A percentile compares a stretch with the other conserved stretches of the same genome.
Conservation (phyloP, 2,888 invertebrate species). For the Malthinus flaveolus region DNA sequence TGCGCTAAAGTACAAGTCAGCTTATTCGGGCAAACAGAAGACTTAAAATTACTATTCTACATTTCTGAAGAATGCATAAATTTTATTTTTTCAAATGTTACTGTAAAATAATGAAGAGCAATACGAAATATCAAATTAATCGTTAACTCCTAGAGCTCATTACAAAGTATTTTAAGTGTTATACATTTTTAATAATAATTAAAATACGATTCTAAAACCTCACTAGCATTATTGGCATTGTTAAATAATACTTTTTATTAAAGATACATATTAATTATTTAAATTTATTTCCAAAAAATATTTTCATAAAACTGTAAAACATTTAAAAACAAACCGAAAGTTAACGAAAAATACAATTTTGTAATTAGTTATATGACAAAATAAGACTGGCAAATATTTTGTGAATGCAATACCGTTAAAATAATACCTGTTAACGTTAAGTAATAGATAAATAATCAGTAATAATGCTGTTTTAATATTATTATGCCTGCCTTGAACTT, state of each 20-base stretch:
- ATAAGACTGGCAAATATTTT: slow-evolving; percentile 36
- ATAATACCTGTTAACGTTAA: slow-evolving; percentile 24
- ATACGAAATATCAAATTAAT: neutral
- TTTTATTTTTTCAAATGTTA: slow-evolving; percentile 4
- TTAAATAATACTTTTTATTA: too few species aligned
- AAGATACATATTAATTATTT: too few species aligned
- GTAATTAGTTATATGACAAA: slow-evolving; percentile 31
- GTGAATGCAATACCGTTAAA: slow-evolving; percentile 31
- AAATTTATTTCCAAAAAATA: too few species aligned
- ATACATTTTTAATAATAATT: too few species aligned
- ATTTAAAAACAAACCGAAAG: neutral
- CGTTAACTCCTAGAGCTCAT: too few species aligned
- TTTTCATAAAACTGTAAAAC: too few species aligned
- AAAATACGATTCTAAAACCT: too few species aligned
- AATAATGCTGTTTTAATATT: slow-evolving; percentile 27
- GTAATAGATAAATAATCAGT: slow-evolving; percentile 22
- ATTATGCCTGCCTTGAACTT: slow-evolving; percentile 28
- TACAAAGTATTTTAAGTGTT: too few species aligned
- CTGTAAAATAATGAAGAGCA: slow-evolving; percentile 2
- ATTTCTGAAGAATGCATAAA: neutral
- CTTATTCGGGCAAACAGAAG: too few species aligned
- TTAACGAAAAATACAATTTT: slow-evolving; percentile 17
- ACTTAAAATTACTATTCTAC: too few species aligned
- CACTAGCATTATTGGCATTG: too few species aligned
- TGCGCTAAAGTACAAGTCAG: too few species aligned